A percentile compares a stretch with the other conserved stretches of the same genome.
phyloP scores from a whole-genome alignment of 2,113 vertebrate species.

The Typhlomys cinereus region DNA sequence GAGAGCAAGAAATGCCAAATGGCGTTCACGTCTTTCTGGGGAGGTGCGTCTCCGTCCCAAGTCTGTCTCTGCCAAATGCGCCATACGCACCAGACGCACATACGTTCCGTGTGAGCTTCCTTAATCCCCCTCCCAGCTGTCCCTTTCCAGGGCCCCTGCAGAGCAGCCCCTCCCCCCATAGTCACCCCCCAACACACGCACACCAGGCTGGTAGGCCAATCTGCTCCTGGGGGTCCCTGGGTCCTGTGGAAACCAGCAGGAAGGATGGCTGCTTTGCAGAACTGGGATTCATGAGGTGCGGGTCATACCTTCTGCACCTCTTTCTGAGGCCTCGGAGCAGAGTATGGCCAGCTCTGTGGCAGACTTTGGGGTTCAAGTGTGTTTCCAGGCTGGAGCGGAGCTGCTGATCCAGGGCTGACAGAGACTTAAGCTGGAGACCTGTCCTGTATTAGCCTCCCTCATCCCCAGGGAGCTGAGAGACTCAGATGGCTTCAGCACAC shows the following conservation, averaged over 20 bases:
- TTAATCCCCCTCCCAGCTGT: constrained; percentile 72
- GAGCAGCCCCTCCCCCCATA: constrained; percentile 3
- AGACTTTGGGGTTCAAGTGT: background rate
- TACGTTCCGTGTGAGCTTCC: constrained; percentile 65
- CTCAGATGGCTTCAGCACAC: background rate
- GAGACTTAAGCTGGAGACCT: background rate
- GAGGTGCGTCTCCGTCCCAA: background rate
- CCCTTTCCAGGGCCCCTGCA: constrained; percentile 26
- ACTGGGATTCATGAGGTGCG: too few relatives aligned
- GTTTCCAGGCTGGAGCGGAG: background rate
- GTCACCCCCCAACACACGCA: constrained; percentile 4
- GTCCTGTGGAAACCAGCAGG: background rate
- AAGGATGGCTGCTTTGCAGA: background rate
- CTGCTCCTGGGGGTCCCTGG: background rate
- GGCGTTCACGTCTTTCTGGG: constrained; percentile 57
- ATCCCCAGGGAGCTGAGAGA: rapidly evolving
- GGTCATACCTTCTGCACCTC: too few relatives aligned
- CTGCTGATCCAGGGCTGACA: background rate
- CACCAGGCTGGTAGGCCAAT: background rate
- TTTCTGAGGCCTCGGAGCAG: too few relatives aligned
- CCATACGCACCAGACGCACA: constrained; percentile 69
- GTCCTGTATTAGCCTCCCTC: background rate
- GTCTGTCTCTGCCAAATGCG: constrained; percentile 62
- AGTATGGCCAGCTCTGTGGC: too few relatives aligned
- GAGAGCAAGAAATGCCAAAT: constrained; percentile 58